Evolutionary conservation across 1,140 invertebrate genomes (phyloP), one percentile per base, ranked within the genome.

Genomic region (Bicyclus anynana): DNA sequence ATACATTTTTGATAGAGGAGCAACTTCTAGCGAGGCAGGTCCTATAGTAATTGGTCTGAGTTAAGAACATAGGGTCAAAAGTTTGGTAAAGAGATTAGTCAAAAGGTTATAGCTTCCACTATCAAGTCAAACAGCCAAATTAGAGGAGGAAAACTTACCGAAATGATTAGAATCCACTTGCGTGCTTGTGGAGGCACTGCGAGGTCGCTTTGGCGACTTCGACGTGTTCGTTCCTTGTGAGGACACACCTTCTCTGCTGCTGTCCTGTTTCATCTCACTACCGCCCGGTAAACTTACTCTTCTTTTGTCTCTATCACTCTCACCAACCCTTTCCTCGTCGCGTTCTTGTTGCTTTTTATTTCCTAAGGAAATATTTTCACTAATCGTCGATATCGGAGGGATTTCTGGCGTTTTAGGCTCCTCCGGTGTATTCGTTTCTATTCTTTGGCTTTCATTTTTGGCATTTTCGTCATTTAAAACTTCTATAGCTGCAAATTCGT

Each of bases 81-180:
- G n/a, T n/a, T n/a, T n/a, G n/a, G n/a, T n/a, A n/a, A n/a, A n/a
- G n/a, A n/a, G n/a, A n/a, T n/a, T n/a, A n/a, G n/a, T n/a, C n/a
- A n/a, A n/a, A n/a, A n/a, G n/a, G n/a, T n/a, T n/a, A n/a, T n/a
- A n/a, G n/a, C n/a, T n/a, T n/a, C n/a, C n/a, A n/a, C n/a, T n/a
- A n/a, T n/a, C n/a, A n/a, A 23, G 23, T 23, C 23, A 23, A 23
- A 23, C 23, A 23, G 23, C 23, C 3, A 23, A 23, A 23, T 23
- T 23, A 4, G 2, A 23, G 2, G 23, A 2, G 9, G 5, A 21
- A 12, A 38, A 6, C 73, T 90, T 86, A 95, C 94, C 94, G 76
- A 95, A 95, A 89, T 95, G 93, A 90, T 93, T 94, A 37, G 93
- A 92, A 80, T 95, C 94, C 53, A 94, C 94, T 91, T 94, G 94